Evolutionary conservation across 2,113 vertebrate genomes (phyloP), one percentile per base, ranked within the genome.

Genomic region (Barbus barbus): DNA sequence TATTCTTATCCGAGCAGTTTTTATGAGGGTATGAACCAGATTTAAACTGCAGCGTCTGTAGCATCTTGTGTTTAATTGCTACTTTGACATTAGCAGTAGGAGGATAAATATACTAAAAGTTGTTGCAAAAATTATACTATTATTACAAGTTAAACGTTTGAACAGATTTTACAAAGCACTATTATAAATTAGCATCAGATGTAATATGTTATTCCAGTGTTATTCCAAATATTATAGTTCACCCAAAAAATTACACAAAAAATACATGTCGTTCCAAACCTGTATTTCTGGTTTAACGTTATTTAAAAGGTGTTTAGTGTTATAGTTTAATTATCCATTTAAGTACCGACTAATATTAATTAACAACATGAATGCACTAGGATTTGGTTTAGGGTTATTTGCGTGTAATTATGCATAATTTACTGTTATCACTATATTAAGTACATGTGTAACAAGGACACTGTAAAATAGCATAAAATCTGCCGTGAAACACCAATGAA

Each of bases 1-100:
- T 76, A 77, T 31, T 79, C 78, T 84, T 77, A 33, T 71, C 79
- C 65, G 79, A 67, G 26, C 44, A 41, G 33, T 88, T 67, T 78
- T 73, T 81, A 82, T 69, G 61, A 79, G 73, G 51, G 60, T 87
- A 67, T 76, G 53, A 28, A 36, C n/a, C 36, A 78, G 71, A 71
- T 87, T 44, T 60, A 81, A 86, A 41, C 38, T 48, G 28, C 74
- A 13, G 28, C 28, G 28, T 76, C 28, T 36, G 18, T 51, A n/a
- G 28, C 28, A 56, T 28, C 46, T 33, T 76, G 26, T 53, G 74
- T 76, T 76, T 56, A 76, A 76, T 76, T 76, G 74, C 48, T 56
- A 7, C 48, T 56, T 53, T 56, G 48, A 76, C 74, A n/a, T 51
- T 53, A 76, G 44, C 18, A 3, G 74, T 53, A 53, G 74, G 26